A percentile compares a stretch with the other conserved stretches of the same genome.
Evolutionary conservation across 2,797 vertebrate genomes (phyloP).

Genomic region (Eptatretus atami): DNA sequence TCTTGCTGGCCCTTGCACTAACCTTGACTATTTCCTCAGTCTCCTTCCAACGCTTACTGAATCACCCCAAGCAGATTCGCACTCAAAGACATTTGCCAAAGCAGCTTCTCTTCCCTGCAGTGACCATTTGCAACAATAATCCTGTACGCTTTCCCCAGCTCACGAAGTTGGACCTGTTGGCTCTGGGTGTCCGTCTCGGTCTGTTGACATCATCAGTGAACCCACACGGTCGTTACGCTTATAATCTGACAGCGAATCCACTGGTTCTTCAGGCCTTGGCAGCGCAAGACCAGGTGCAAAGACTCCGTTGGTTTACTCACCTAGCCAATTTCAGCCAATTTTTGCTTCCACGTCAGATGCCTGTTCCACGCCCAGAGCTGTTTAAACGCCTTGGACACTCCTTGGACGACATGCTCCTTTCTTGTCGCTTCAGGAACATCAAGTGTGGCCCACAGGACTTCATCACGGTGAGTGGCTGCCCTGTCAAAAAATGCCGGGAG

Average conservation of each 20-base stretch:
- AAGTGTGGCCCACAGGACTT: slow-evolving; percentile 77
- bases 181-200: slow-evolving; percentile 75
- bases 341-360: slow-evolving; percentile 67
- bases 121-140: slow-evolving; percentile 98
- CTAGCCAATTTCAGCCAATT: slow-evolving; percentile 83
- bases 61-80: slow-evolving; percentile 64
- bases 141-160: slow-evolving; percentile 66
- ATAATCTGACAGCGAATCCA: slow-evolving; percentile 51
- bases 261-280: slow-evolving; percentile 52
- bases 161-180: slow-evolving; percentile 83
- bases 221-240: neutral
- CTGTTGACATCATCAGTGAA: slow-evolving; percentile 22
- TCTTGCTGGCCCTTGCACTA: slow-evolving; percentile 54
- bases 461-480: slow-evolving; percentile 46
- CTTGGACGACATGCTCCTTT: slow-evolving; percentile 84
- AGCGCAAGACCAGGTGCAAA: slow-evolving; percentile 22
- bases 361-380: slow-evolving; percentile 74
- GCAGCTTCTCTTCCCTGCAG: slow-evolving; percentile 54
- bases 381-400: slow-evolving; percentile 86
- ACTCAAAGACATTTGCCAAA: slow-evolving; percentile 74
- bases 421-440: slow-evolving; percentile 82
- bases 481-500: too few species aligned
- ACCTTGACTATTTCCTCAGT: slow-evolving; percentile 78
- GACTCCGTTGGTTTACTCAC: slow-evolving; percentile 47
- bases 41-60: slow-evolving; percentile 60